Conservation (phyloP, 2,888 invertebrate species). For the Ophioninae sp. region DNA sequence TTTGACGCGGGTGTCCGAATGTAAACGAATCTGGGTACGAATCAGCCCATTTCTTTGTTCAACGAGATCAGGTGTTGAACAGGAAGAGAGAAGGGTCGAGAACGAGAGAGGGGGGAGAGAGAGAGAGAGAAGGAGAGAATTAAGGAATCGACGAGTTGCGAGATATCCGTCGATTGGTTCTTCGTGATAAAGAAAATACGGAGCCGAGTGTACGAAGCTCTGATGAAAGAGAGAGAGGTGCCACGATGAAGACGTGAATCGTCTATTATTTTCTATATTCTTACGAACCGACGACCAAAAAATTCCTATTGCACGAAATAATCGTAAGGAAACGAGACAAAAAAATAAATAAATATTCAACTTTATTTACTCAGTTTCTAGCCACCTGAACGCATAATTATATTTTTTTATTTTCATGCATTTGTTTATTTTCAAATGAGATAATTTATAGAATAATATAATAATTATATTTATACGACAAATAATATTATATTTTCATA, state of each 20-base stretch:
- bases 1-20: neutral
- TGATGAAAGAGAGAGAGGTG: conserved; percentile 45
- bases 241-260: conserved; percentile 26
- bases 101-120: neutral
- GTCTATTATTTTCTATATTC: neutral
- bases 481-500: no score
- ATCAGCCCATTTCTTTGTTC: conserved; percentile 27
- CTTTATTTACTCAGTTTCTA: neutral
- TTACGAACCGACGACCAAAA: neutral
- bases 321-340: neutral
- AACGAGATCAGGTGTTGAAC: conserved; percentile 15
- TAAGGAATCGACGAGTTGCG: conserved; percentile 71
- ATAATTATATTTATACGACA: no score
- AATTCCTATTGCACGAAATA: neutral
- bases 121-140: neutral
- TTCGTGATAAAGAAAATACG: conserved; percentile 68
- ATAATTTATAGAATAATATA: no score
- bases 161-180: conserved; percentile 77
- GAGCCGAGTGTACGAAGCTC: conserved; percentile 27
- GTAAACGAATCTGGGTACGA: conserved; percentile 15
- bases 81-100: neutral
- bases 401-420: neutral
- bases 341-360: neutral
- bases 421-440: neutral
- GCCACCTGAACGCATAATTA: neutral